Base-by-base conservation (phyloP, 64 coral and sea anemone species). In the Trachythela sp. region DNA sequence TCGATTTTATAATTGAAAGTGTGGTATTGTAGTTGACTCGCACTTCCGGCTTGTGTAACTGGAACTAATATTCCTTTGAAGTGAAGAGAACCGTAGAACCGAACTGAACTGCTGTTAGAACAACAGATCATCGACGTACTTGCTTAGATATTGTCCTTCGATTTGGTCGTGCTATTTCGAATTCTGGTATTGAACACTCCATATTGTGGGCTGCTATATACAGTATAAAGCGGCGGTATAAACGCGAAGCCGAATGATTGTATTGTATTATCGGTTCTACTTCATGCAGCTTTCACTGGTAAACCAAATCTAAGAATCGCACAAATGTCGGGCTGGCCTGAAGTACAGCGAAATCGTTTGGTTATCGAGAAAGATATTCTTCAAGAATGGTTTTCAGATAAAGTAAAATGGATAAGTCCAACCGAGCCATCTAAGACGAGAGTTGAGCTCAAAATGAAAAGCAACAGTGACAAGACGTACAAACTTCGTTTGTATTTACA, bases 351-450 rank as follows among this genome's bases (percentile, higher is more conserved):
- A 40, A 91, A 77, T 18, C 70, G 94, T 22, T 51, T 97, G 24
- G 94, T 37, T 22, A 54, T 89, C 27, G 94, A 97, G 87, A 93
- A 87, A 91, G 30, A n/a, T 9, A 85, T 97, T 38, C 83, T 97
- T 1, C 87, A 93, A 27, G 35, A 34, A 4, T 97, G 89, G 37
- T 97, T 93, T 54, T 31, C 49, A 31, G 90, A 83, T 33, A 93
- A 86, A 9, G 59, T 93, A 48, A 88, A 33, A 84, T 93, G 94
- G 94, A 91, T 93, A 39, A 51, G 93, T 22, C 92, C 91, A 24
- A 71, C 36, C 22, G 64, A 84, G 0, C 26, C 56, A 64, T 64
- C 56, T 20, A 26, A n/a, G 22, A 26, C 56, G 5, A 80, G 37
- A 38, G 75, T 80, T 0, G 75, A 80, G 35, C 75, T 80, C 34